phyloP scores from a whole-genome alignment of 2,797 vertebrate genomes.

The Hylomyscus alleni region DNA sequence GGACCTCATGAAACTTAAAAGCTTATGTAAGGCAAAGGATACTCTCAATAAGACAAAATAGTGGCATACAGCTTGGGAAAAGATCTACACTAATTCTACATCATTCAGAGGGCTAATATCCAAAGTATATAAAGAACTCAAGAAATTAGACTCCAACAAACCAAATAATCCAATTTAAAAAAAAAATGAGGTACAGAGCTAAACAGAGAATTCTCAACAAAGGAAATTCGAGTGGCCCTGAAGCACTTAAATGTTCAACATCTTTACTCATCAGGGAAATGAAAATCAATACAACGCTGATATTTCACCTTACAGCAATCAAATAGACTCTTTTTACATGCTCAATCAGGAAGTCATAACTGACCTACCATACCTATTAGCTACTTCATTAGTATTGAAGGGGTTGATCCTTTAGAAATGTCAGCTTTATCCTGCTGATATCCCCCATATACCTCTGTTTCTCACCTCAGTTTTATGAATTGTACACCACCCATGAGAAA shows the following conservation, averaged over 20 bases:
- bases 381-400: not conserved
- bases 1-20: not conserved
- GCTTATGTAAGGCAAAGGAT: not conserved
- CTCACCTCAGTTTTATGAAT: not conserved
- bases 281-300: not conserved
- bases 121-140: not conserved
- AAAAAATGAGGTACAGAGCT: not conserved
- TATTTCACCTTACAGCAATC: not conserved
- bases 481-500: not conserved
- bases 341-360: not conserved
- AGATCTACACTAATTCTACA: not conserved
- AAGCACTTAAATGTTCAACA: not conserved
- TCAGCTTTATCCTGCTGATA: not conserved
- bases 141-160: not conserved
- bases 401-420: accelerated
- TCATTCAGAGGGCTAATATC: not conserved
- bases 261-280: not conserved
- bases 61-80: not conserved
- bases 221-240: not conserved
- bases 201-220: not conserved
- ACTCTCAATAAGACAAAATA: not conserved
- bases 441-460: not conserved
- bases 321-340: not conserved
- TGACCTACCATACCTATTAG: not conserved
- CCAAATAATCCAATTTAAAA: not conserved